Evolutionary conservation across 2,888 invertebrate species (phyloP).

Genomic region (Drosophila colorata): DNA sequence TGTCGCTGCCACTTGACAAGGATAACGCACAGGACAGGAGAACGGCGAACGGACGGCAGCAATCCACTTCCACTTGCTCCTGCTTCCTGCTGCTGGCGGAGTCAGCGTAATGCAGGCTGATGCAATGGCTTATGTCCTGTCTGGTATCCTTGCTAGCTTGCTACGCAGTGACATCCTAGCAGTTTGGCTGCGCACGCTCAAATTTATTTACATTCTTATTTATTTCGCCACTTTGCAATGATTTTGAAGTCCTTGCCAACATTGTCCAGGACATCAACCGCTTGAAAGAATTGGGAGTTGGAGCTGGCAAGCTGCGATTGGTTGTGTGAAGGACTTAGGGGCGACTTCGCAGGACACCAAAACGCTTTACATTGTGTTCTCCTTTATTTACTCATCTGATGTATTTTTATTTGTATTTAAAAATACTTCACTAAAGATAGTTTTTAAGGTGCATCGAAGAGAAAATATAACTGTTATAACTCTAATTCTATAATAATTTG

Average conservation of each 20-base stretch:
- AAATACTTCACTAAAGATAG: neutral
- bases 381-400: neutral
- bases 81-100: conserved; percentile 30
- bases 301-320: conserved; percentile 29
- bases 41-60: conserved; percentile 34
- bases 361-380: neutral
- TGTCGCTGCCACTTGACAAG: conserved; percentile 43
- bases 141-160: conserved; percentile 35
- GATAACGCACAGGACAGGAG: conserved; percentile 23
- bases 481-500: too few species aligned
- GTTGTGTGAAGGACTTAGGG: conserved; percentile 8
- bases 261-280: conserved; percentile 18
- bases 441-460: too few species aligned
- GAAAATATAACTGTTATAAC: too few species aligned
- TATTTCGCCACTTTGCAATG: conserved; percentile 74
- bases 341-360: neutral
- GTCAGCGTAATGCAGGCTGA: conserved; percentile 51
- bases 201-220: conserved; percentile 75
- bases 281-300: conserved; percentile 12
- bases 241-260: conserved; percentile 55
- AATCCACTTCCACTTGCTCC: conserved; percentile 59
- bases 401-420: neutral
- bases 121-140: conserved; percentile 60
- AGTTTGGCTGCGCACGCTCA: conserved; percentile 42
- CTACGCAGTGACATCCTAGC: conserved; percentile 15